Base-by-base conservation (phyloP, 2,888 invertebrate genomes). In the Julus scanicus region DNA sequence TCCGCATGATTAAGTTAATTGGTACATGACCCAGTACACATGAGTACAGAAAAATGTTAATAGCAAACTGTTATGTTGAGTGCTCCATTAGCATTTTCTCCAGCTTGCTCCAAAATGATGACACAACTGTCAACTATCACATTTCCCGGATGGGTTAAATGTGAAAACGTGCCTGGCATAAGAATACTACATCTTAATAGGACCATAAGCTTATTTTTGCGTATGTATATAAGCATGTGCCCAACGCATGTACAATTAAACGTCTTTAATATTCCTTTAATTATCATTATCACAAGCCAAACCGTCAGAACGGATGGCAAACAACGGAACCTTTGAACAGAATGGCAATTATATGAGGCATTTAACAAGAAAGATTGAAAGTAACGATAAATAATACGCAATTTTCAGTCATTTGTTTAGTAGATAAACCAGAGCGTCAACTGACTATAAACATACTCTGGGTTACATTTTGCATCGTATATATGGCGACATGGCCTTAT, bases 301-400 rank as follows among this genome's bases (percentile, higher is more conserved):
- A 29, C 71, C 71, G 20, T 29, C 71, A 71, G 20, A 71, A 71
- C 71, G 29, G 29, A 71, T 71, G 71, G 11, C 29, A 71, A 29
- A n/a, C 71, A 29, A 29, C 71, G 71, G 71, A 71, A 71, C 71
- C 71, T 71, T 29, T 71, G 71, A 71, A 29, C 71, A 29, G 71
- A 71, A 71, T 71, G 71, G 71, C 71, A 71, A 71, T 71, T 71
- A 29, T 71, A 29, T 71, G 71, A 71, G 29, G 5, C 71, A 71
- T 71, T 71, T 71, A 71, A 71, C 71, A 29, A 71, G 71, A 71
- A 71, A 71, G 71, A 71, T 71, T 71, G 71, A 71, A 71, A 71
- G 29, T 29, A n/a, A 29, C 11, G 71, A 71, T 71, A 71, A 37
- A 71, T 71, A 71, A 71, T 29, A 71, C 29, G 71, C 11, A 71